Evolutionary conservation across 2,888 invertebrate genomes (phyloP).

Genomic region (Amiota communis): DNA sequence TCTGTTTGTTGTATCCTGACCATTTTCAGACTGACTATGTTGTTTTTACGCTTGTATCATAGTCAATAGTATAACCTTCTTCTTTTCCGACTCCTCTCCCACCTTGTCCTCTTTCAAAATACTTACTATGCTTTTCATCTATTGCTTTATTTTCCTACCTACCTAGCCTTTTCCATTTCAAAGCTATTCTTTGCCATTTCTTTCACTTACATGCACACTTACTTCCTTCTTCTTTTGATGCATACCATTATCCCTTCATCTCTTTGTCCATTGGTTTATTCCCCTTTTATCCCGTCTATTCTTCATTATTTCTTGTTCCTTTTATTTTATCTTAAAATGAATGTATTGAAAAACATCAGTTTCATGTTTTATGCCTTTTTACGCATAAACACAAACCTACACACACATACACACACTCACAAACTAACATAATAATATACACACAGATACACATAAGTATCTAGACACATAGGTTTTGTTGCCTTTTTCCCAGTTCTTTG

Average conservation of each 20-base stretch:
- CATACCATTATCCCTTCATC: not conserved
- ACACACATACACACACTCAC: not conserved
- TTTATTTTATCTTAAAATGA: slow-evolving; percentile 17
- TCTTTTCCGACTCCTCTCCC: no score
- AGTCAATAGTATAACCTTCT: not conserved
- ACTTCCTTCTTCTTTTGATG: not conserved
- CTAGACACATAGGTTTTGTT: no score
- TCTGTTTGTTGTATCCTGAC: slow-evolving; percentile 10
- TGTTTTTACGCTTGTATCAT: not conserved
- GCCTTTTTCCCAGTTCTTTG: no score
- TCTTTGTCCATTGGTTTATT: not conserved
- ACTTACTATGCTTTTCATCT: no score
- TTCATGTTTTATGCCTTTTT: slow-evolving; percentile 34
- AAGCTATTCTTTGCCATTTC: not conserved
- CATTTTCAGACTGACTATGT: no score
- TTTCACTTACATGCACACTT: not conserved
- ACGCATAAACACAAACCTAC: not conserved
- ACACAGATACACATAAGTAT: no score
- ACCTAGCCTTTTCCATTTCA: no score
- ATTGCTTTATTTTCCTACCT: no score
- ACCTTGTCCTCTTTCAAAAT: no score
- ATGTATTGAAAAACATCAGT: slow-evolving; percentile 34
- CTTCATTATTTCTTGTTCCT: not conserved
- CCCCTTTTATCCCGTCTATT: no score
- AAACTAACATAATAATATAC: no score